Conservation (phyloP, 2,888 invertebrate species). For the Microdon myrmicae region DNA sequence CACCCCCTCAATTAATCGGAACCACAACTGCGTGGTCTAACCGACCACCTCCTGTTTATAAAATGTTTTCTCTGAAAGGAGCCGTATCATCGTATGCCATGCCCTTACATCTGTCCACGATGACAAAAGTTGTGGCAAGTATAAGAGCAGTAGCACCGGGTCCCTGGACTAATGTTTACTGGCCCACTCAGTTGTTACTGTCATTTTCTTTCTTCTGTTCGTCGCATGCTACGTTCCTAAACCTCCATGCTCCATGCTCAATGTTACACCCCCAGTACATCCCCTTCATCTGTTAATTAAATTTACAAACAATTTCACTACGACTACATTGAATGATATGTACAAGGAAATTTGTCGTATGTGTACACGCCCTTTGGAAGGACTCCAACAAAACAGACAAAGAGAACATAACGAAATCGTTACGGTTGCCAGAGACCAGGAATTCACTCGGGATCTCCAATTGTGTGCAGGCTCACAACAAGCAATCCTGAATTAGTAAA, state of each 20-base stretch:
- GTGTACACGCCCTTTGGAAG: conserved; percentile 31
- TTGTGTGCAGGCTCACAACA: background rate
- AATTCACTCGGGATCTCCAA: conserved; percentile 29
- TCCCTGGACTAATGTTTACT: conserved; percentile 24
- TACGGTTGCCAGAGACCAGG: conserved; percentile 14
- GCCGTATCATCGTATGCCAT: too few species aligned
- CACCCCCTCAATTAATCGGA: conserved; percentile 48
- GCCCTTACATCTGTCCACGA: conserved; percentile 22
- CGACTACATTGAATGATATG: conserved; percentile 37
- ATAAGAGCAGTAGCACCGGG: conserved; percentile 13
- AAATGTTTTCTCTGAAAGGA: conserved; percentile 30
- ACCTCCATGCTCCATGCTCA: conserved; percentile 1
- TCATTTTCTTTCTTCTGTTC: too few species aligned
- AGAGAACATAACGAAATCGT: conserved; percentile 5
- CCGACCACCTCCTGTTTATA: conserved; percentile 37
- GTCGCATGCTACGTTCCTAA: background rate
- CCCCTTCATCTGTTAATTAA: conserved; percentile 46
- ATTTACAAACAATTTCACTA: conserved; percentile 50
- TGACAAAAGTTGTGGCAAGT: conserved; percentile 11
- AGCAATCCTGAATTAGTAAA: conserved; percentile 36
- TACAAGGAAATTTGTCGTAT: conserved; percentile 16
- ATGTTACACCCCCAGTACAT: too few species aligned
- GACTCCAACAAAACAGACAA: conserved; percentile 29
- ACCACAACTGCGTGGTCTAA: conserved; percentile 46
- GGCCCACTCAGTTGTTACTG: conserved; percentile 26